Base-by-base conservation (phyloP, 1,140 invertebrate species). In the Zaprionus gabonicus region DNA sequence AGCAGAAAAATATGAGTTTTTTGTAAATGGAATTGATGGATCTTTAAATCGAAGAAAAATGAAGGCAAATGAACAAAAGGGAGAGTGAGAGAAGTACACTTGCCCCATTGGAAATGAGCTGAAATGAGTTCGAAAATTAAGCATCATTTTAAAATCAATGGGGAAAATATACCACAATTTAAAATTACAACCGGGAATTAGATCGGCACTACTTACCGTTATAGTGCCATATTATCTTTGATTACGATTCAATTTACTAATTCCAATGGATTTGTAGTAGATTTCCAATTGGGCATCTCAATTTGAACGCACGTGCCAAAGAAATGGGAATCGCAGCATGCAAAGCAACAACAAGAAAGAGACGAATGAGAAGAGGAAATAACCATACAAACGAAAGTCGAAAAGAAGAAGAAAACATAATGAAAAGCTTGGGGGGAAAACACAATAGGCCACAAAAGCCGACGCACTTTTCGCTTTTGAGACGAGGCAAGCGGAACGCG, bases 401-500 rank as follows among this genome's bases (percentile, higher is more conserved):
- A 78, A 82, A 65, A 55, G 46, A 51, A 51, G 46, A 20, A 51
- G 31, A 58, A 69, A 86, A 68, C 36, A 41, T 3, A 44, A 53
- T 44, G 64, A 27, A 71, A 70, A 53, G 80, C 77, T 67, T 17
- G 23, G 27, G 38, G 46, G 25, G 27, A 73, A 41, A 73, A 62
- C 23, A 59, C 73, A 76, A 76, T 71, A 51, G 60, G 51, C 62
- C 56, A 65, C 55, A 76, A 49, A 80, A 66, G 23, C 55, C 60
- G 70, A 87, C 84, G 84, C 84, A 87, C 78, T 83, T 81, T 88
- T 88, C 81, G 74, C 84, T 84, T 87, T 88, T 87, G 28, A 75
- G 56, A 76, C 75, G 59, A 81, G 46, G 63, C 53, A 88, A 74
- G 84, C 84, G 84, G 71, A 87, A 81, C 84, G 81, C 57, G 10